A percentile compares a stretch with the other conserved stretches of the same genome.
These are phyloP conservation scores for Colletes latitarsis DNA, from an alignment of 1,140 invertebrate species.

Conservation along the genomic window DNA sequence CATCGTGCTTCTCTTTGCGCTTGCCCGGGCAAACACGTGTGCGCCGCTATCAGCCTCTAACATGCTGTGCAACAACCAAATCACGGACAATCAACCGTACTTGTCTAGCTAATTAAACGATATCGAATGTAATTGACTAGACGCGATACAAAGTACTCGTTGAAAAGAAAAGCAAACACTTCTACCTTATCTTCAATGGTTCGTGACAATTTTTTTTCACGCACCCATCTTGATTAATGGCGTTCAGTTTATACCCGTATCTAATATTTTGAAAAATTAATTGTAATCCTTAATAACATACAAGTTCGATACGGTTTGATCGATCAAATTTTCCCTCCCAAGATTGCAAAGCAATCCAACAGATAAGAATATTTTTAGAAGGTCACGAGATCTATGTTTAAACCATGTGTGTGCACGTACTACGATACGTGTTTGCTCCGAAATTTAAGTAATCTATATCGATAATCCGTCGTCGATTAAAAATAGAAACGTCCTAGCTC, in stretches of 20 bases:
- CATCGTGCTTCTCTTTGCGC: not conserved
- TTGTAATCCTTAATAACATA: no score
- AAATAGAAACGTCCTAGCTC: not conserved
- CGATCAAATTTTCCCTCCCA: no score
- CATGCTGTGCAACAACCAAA: not conserved
- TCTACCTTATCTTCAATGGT: not conserved
- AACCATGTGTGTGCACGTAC: no score
- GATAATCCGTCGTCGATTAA: constrained; percentile 1
- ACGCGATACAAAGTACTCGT: not conserved
- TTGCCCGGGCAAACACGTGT: constrained; percentile 15
- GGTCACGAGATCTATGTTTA: constrained; percentile 1
- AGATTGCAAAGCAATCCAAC: not conserved
- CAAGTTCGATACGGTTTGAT: no score
- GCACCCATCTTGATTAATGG: no score
- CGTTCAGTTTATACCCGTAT: no score
- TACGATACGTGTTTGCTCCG: not conserved
- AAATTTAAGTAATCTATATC: constrained; percentile 41
- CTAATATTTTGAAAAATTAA: no score
- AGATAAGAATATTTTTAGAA: constrained; percentile 41
- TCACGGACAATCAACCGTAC: not conserved
- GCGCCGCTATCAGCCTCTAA: not conserved
- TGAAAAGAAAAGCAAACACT: no score
- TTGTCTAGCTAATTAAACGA: no score
- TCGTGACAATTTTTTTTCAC: no score
- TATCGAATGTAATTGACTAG: not conserved